Conservation (phyloP, 2,888 invertebrate genomes). For the Machimus rusticus region DNA sequence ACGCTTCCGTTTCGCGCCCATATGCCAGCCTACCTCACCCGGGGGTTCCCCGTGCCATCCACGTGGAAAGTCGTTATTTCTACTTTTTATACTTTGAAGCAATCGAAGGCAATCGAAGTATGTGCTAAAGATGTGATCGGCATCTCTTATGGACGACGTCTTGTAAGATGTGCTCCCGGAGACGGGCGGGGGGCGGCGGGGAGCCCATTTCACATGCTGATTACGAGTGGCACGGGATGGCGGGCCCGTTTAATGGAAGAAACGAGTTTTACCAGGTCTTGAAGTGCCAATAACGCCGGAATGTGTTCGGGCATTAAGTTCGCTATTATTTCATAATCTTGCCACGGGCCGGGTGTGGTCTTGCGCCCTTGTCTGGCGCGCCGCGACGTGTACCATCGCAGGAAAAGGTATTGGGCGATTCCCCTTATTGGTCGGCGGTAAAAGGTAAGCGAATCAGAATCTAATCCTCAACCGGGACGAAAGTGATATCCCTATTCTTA, state of each 20-base stretch:
- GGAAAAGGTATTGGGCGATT: not conserved
- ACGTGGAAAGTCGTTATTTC: slow-evolving; percentile 35
- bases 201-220: slow-evolving; percentile 34
- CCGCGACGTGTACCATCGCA: not conserved
- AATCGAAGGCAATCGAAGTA: slow-evolving; percentile 41
- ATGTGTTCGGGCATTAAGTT: slow-evolving; percentile 18
- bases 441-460: not conserved
- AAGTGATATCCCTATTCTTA: not conserved
- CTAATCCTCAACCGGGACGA: not conserved
- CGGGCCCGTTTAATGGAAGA: slow-evolving; percentile 22
- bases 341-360: not conserved
- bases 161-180: not conserved
- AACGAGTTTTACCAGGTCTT: slow-evolving; percentile 36
- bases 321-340: slow-evolving; percentile 34
- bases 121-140: slow-evolving; percentile 43
- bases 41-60: not conserved
- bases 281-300: slow-evolving; percentile 25
- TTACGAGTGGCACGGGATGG: slow-evolving; percentile 16
- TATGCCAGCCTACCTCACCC: not conserved
- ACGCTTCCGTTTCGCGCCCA: not conserved
- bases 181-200: not conserved
- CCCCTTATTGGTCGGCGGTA: not conserved
- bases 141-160: slow-evolving; percentile 27
- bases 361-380: not conserved
- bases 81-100: slow-evolving; percentile 22